These are phyloP conservation scores for Pachliopta kotzebuea DNA, from an alignment of 2,888 invertebrate species.

Conservation along the genomic window DNA sequence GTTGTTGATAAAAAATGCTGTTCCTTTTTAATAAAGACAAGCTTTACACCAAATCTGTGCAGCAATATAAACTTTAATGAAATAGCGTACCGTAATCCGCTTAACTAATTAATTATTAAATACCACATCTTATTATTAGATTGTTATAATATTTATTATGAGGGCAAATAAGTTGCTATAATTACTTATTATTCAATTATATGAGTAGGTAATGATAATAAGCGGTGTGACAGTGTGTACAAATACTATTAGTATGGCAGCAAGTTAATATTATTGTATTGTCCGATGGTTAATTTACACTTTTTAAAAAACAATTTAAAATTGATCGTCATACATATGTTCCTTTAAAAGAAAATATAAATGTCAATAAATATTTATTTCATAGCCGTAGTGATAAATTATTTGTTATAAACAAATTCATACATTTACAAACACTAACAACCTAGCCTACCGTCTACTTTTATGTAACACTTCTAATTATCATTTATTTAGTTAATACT, in stretches of 20 bases:
- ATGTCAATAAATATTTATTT: too few species aligned
- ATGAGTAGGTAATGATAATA: not conserved
- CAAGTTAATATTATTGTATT: too few species aligned
- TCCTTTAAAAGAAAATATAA: too few species aligned
- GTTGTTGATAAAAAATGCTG: not conserved
- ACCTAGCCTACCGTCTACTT: too few species aligned
- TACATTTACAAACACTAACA: not conserved
- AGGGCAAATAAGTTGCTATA: not conserved
- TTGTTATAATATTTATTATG: not conserved
- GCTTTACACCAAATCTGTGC: not conserved
- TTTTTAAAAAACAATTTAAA: too few species aligned
- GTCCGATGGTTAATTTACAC: too few species aligned
- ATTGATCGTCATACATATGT: too few species aligned
- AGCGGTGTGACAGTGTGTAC: not conserved
- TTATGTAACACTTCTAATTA: not conserved
- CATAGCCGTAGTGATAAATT: too few species aligned
- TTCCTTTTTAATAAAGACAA: not conserved
- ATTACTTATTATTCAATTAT: conserved; percentile 2
- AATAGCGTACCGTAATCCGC: not conserved
- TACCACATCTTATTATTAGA: not conserved
- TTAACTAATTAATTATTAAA: not conserved
- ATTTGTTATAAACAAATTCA: not conserved
- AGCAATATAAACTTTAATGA: not conserved
- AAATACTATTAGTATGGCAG: not conserved
- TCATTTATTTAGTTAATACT: conserved; percentile 15